Base-by-base conservation (phyloP, 2,113 vertebrate species). In the Ictalurus furcatus region DNA sequence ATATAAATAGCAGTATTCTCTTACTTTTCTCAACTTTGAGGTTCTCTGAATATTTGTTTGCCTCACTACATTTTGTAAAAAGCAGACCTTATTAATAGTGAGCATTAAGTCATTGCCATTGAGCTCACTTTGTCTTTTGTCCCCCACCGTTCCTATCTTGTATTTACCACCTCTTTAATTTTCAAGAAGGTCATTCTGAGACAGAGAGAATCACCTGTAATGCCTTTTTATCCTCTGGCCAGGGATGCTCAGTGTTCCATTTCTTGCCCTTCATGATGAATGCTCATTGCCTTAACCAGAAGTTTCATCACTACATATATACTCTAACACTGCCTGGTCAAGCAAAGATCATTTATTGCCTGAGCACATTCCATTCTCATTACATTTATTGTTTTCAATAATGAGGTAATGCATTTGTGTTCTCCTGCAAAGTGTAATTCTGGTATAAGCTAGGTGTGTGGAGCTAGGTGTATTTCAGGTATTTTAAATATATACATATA, bases 331-430 rank as follows among this genome's bases (percentile, higher is more conserved):
- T 85, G 86, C 21, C 40, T 54, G 61, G 78, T 83, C 84, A 52
- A 88, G 48, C 86, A 48, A 78, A 81, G 69, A 69, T 84, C 85
- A 90, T 90, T 90, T 81, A 91, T 88, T 82, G 52, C 78, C 30
- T 58, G 30, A 23, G 78, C 65, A 54, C 61, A 63, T 34, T 80
- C 54, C 28, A 19, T 86, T 79, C 87, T 86, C 25, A 37, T 84
- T 71, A 58, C 44, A 81, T 86, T 52, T 61, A 86, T 73, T 84
- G 71, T 86, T 23, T 84, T 87, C 37, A 23, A 19, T 30, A n/a
- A 58, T 86, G 80, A 80, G 86, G 71, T 85, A 80, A 61, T 80
- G 52, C 54, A n/a, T 84, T 67, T 78, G 52, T 65, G 48, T 76
- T 84, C 83, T 86, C 30, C 56, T 81, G 63, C 21, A 74, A 71